A percentile compares a stretch with the other conserved stretches of the same genome.
These are phyloP conservation scores for Hippoglossus hippoglossus DNA, from an alignment of 2,797 vertebrate genomes.

Conservation along the genomic window DNA sequence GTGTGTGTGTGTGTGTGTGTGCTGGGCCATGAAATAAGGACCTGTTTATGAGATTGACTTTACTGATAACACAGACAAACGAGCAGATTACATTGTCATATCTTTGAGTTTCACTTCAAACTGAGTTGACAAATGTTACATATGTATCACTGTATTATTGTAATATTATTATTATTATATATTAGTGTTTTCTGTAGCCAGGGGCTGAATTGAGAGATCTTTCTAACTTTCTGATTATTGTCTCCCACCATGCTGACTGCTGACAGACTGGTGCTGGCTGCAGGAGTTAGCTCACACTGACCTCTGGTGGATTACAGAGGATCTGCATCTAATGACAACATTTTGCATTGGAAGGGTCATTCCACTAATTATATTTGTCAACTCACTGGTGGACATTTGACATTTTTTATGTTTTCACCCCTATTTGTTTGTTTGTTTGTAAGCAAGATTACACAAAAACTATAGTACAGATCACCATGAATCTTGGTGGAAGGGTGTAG, in stretches of 20 bases:
- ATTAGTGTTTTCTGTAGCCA: background rate
- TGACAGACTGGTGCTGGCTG: background rate
- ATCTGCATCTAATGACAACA: constrained; percentile 2
- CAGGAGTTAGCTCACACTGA: constrained; percentile 50
- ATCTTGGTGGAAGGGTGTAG: too few relatives aligned
- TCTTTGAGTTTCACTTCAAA: background rate
- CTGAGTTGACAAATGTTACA: background rate
- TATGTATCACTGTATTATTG: background rate
- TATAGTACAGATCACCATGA: too few relatives aligned
- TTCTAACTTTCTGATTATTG: background rate
- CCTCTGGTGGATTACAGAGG: constrained; percentile 41
- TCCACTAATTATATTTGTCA: too few relatives aligned
- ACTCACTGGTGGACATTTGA: background rate
- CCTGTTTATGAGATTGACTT: constrained; percentile 25
- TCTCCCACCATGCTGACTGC: background rate
- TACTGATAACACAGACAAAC: background rate
- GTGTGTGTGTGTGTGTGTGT: constrained; percentile 11
- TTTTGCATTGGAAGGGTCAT: background rate
- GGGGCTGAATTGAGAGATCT: too few relatives aligned
- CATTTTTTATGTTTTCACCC: too few relatives aligned
- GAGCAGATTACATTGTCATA: background rate
- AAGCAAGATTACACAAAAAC: too few relatives aligned
- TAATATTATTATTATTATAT: too few relatives aligned
- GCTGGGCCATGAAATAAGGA: constrained; percentile 18
- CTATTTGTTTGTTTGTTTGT: too few relatives aligned